These are phyloP conservation scores for Elysia crispata DNA, from an alignment of 2,888 invertebrate genomes.

Conservation along the genomic window DNA sequence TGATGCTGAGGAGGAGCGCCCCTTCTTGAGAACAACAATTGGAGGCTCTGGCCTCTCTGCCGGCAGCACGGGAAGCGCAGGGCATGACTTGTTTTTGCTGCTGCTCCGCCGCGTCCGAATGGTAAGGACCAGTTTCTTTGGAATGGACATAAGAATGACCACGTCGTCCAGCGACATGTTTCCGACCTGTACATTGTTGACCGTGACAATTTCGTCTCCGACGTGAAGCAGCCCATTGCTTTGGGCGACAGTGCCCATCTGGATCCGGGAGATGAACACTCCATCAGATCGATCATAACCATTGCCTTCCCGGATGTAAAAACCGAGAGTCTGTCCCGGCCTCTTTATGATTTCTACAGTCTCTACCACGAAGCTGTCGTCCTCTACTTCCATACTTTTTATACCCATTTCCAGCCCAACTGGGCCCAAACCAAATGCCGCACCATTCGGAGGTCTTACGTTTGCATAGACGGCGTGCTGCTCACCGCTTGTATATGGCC, in stretches of 20 bases:
- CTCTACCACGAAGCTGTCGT: slow-evolving; percentile 72
- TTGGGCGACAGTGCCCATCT: slow-evolving; percentile 96
- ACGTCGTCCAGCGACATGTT: slow-evolving; percentile 99
- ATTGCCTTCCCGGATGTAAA: slow-evolving; percentile 99
- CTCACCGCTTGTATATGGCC: neutral
- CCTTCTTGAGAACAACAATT: slow-evolving; percentile 74
- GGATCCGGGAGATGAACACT: slow-evolving; percentile 96
- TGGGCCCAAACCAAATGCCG: slow-evolving; percentile 56
- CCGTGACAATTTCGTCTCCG: slow-evolving; percentile 98
- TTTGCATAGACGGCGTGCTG: slow-evolving; percentile 41
- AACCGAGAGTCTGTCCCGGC: slow-evolving; percentile 97
- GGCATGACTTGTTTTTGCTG: slow-evolving; percentile 72
- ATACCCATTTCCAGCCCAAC: slow-evolving; percentile 74
- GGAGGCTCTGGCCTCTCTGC: slow-evolving; percentile 71
- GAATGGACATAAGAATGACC: slow-evolving; percentile 99
- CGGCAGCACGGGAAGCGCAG: slow-evolving; percentile 63
- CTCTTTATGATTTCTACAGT: slow-evolving; percentile 97
- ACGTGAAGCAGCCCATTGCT: slow-evolving; percentile 98
- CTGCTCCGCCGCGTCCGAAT: slow-evolving; percentile 80
- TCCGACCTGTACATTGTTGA: slow-evolving; percentile 97
- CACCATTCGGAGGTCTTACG: slow-evolving; percentile 18
- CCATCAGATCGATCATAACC: slow-evolving; percentile 94
- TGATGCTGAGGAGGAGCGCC: slow-evolving; percentile 70
- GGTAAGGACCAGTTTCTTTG: slow-evolving; percentile 93
- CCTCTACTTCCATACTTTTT: slow-evolving; percentile 72